Percentiles rank a stretch among this genome's conserved stretches.
These are phyloP conservation scores for Panthera leo DNA, from an alignment of 2,113 vertebrate species.

Conservation along the genomic window DNA sequence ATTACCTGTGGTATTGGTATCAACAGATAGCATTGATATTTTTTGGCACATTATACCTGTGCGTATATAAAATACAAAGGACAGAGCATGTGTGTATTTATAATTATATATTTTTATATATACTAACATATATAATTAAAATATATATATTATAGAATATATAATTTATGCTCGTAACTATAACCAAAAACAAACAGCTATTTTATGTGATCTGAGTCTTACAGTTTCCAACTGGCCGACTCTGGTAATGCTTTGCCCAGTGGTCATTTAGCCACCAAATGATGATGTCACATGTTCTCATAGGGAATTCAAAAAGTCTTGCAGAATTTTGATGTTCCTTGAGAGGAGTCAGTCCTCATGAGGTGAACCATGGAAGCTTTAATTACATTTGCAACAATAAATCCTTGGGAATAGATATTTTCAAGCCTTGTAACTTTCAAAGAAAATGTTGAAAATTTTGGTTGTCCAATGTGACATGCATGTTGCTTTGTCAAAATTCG, in stretches of 20 bases:
- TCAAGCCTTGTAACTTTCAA: background rate
- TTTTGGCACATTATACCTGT: background rate
- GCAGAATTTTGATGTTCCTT: background rate
- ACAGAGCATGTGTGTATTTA: background rate
- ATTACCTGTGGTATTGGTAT: background rate
- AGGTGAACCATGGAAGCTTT: background rate
- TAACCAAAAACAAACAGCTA: background rate
- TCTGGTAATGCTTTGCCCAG: background rate
- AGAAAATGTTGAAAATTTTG: background rate
- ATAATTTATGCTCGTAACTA: background rate
- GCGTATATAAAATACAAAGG: background rate
- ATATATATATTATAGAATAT: background rate
- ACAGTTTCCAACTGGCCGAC: background rate
- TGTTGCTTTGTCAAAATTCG: background rate
- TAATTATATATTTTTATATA: background rate
- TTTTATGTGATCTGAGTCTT: background rate
- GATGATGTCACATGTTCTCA: background rate
- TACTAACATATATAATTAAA: too few species aligned
- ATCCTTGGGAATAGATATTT: background rate
- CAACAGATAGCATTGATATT: background rate
- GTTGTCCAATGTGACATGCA: accelerated
- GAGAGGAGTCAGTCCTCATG: background rate
- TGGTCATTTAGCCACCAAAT: background rate
- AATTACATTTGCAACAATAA: background rate
- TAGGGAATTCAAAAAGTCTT: background rate